Evolutionary conservation across 2,797 vertebrate species (phyloP).

Genomic region (Margarornis squamiger): DNA sequence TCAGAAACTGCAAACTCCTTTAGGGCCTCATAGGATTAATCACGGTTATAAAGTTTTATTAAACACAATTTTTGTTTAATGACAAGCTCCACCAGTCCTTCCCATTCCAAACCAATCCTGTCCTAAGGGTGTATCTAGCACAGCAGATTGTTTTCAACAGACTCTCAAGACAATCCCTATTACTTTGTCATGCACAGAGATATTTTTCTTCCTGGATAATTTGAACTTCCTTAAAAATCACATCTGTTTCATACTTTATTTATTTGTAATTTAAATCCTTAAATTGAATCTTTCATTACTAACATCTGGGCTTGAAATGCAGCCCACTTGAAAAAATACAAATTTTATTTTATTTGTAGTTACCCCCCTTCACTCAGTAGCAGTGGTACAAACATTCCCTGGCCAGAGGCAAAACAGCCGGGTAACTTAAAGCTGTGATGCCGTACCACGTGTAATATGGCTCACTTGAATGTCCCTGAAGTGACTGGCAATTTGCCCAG

Average conservation of each 20-base stretch:
- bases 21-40: slow-evolving; percentile 89
- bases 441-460: slow-evolving; percentile 84
- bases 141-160: slow-evolving; percentile 87
- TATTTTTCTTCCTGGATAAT: slow-evolving; percentile 89
- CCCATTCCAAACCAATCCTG: slow-evolving; percentile 85
- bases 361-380: slow-evolving; percentile 80
- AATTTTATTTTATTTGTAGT: slow-evolving; percentile 88
- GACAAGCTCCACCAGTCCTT: slow-evolving; percentile 88
- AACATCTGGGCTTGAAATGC: slow-evolving; percentile 88
- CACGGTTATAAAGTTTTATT: slow-evolving; percentile 91
- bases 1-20: slow-evolving; percentile 87
- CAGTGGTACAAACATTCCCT: slow-evolving; percentile 84
- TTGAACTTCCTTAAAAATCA: slow-evolving; percentile 91
- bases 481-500: slow-evolving; percentile 89
- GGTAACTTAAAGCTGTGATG: slow-evolving; percentile 87
- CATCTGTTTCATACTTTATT: slow-evolving; percentile 91
- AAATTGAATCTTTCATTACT: slow-evolving; percentile 89
- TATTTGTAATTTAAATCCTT: slow-evolving; percentile 91
- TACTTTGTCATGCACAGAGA: slow-evolving; percentile 87
- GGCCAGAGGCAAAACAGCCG: slow-evolving; percentile 88
- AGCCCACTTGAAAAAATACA: slow-evolving; percentile 88
- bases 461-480: slow-evolving; percentile 88
- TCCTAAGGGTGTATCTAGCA: slow-evolving; percentile 86
- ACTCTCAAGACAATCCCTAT: slow-evolving; percentile 86
- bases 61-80: slow-evolving; percentile 91